Conservation (phyloP, 2,113 vertebrate genomes). For the Corvus hawaiiensis region DNA sequence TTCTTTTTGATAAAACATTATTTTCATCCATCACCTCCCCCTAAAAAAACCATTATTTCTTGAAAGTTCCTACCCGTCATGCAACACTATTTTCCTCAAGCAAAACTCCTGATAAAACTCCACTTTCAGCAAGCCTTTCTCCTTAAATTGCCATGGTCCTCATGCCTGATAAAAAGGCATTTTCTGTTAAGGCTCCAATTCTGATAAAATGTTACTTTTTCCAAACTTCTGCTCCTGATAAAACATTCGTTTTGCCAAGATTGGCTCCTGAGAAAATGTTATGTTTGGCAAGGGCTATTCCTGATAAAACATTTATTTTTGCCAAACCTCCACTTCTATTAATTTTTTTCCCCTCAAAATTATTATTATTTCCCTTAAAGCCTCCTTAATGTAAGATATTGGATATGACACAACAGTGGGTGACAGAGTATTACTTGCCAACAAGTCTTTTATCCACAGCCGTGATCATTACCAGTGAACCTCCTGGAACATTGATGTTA, state of each 20-base stretch:
- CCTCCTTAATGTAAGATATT: background rate
- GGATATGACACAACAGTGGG: background rate
- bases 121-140: conserved; percentile 36
- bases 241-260: conserved; percentile 60
- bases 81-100: conserved; percentile 19
- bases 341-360: conserved; percentile 35
- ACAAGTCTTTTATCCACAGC: conserved; percentile 28
- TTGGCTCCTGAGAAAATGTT: conserved; percentile 59
- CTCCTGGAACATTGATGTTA: background rate
- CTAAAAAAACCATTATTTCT: conserved; percentile 58
- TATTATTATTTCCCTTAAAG: conserved; percentile 49
- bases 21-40: conserved; percentile 21
- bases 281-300: conserved; percentile 11
- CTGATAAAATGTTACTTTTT: conserved; percentile 54
- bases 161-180: conserved; percentile 43
- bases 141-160: background rate
- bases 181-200: conserved; percentile 44
- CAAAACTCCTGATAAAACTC: conserved; percentile 32
- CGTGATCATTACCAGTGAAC: background rate
- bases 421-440: background rate
- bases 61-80: conserved; percentile 22
- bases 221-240: conserved; percentile 26
- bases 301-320: conserved; percentile 38
- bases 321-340: conserved; percentile 39
- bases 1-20: conserved; percentile 40